Conservation (phyloP, 2,888 invertebrate species). For the Sisyra terminalis region DNA sequence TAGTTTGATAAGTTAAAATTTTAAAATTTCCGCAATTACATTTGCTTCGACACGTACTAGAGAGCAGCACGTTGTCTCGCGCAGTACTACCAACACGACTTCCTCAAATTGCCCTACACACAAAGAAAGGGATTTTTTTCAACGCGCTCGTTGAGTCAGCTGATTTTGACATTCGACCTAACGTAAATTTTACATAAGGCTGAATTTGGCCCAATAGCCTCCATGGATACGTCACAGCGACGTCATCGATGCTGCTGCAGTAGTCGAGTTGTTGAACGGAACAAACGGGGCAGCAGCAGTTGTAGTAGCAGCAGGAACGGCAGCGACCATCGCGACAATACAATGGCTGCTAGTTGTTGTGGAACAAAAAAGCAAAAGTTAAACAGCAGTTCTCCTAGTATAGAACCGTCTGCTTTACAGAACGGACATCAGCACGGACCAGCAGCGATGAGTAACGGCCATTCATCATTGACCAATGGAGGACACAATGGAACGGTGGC, state of each 20-base stretch:
- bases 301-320: not conserved
- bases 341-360: conserved; percentile 81
- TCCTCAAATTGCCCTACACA: too few relatives aligned
- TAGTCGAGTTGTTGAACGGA: not conserved
- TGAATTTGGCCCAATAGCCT: not conserved
- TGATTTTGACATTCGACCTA: conserved; percentile 7
- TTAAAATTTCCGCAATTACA: too few relatives aligned
- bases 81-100: too few relatives aligned
- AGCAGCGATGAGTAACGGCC: conserved; percentile 15
- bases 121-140: too few relatives aligned
- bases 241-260: conserved; percentile 8
- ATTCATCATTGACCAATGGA: conserved; percentile 13
- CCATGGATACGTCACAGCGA: conserved; percentile 2
- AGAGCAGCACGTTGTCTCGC: too few relatives aligned
- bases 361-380: conserved; percentile 85
- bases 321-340: not conserved
- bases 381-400: conserved; percentile 35
- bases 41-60: too few relatives aligned
- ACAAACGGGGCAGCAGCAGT: conserved; percentile 1
- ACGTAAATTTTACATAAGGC: not conserved
- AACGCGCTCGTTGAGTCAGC: conserved; percentile 6
- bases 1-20: too few relatives aligned
- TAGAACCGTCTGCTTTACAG: conserved; percentile 19
- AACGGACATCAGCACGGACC: conserved; percentile 18
- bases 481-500: conserved; percentile 46